Evolutionary conservation across 2,888 invertebrate genomes (phyloP), one percentile per base, ranked within the genome.

Genomic region (Calephelis perditalis): DNA sequence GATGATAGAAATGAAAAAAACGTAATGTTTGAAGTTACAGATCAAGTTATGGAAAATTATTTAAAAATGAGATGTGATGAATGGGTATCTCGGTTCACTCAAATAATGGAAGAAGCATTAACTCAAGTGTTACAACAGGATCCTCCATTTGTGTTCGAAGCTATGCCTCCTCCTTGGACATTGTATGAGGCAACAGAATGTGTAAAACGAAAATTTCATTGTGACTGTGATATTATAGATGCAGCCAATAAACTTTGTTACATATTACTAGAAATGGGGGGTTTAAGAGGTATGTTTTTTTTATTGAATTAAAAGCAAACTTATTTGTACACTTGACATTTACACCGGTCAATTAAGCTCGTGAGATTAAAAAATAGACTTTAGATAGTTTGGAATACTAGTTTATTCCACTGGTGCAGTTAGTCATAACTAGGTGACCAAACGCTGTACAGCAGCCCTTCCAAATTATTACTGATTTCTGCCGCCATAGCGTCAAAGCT

Each of bases 61-160:
- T 74, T 89, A 45, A 74, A 56, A 68, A 71, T 67, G 49, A 77
- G 80, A 65, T 70, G 72, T 46, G 86, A 88, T 46, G 86, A 87
- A 68, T 89, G 84, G 84, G 70, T 86, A 7, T 81, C 82, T 43
- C 77, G 84, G 61, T 87, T 84, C 65, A 70, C 78, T 12, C 85
- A 87, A 71, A 83, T 86, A 72, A 87, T 90, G 86, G 87, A 87
- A 69, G 85, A 87, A 62, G 81, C 75, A 8, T 66, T 89, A 40
- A 74, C 76, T 44, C 78, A 81, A 63, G 71, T 86, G 45, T 69
- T 88, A 61, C 73, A 75, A 15, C 74, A 73, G 62, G 73, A 79
- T 35, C 71, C 78, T 1, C 54, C 65, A 2, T 76, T 71, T 65
- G 59, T 65, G 40, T 66, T 73, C 52, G 68, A 64, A 15, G 65